Percentiles rank a stretch among this genome's conserved stretches.
Conservation (phyloP, 1,140 invertebrate genomes). For the Ctenoplectra terminalis region DNA sequence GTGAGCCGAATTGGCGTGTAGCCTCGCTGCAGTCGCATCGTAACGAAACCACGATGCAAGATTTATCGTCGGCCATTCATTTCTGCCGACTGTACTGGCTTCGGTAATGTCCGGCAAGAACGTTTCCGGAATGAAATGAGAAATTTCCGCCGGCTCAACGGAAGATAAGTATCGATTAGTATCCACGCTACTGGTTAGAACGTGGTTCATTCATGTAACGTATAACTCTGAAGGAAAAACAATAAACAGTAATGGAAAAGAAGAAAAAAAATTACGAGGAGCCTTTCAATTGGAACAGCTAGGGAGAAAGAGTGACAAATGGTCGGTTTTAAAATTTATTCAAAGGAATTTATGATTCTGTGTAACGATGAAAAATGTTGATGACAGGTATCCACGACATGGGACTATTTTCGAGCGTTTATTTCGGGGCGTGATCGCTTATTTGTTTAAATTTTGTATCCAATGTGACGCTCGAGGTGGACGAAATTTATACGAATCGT, state of each 20-base stretch:
- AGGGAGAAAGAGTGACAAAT: background rate
- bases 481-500: constrained; percentile 20
- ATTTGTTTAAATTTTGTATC: constrained; percentile 20
- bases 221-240: background rate
- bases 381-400: background rate
- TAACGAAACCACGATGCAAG: constrained; percentile 38
- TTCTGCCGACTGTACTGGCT: background rate
- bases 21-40: background rate
- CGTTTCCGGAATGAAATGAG: constrained; percentile 55
- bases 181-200: background rate
- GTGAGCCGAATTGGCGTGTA: background rate
- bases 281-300: background rate
- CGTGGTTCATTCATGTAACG: constrained; percentile 9
- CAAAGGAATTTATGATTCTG: background rate
- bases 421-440: background rate
- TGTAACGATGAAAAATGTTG: constrained; percentile 2
- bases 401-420: constrained; percentile 4
- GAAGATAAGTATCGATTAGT: constrained; percentile 55
- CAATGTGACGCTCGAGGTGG: background rate
- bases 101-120: constrained; percentile 39
- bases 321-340: background rate
- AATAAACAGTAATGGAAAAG: background rate
- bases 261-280: background rate
- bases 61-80: constrained; percentile 49
- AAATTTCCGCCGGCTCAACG: constrained; percentile 45